phyloP scores from a whole-genome alignment of 92 coral and sea anemone genomes.

The Parazoanthus atlanticus region DNA sequence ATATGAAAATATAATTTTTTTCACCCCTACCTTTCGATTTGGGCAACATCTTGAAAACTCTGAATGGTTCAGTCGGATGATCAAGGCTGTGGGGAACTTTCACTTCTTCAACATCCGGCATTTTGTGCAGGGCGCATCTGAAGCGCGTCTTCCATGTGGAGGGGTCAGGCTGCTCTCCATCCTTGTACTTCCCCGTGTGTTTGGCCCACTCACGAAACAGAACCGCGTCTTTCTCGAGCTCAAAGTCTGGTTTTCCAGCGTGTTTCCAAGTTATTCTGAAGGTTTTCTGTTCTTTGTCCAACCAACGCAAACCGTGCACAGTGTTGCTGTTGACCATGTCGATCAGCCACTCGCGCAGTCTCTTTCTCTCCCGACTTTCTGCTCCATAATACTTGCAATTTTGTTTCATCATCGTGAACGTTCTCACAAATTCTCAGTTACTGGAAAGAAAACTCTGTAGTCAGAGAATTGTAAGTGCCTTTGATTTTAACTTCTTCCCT shows the following conservation, averaged over 20 bases:
- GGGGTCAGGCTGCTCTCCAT: constrained; percentile 93
- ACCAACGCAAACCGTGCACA: constrained; percentile 83
- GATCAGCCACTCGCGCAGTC: constrained; percentile 92
- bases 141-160: constrained; percentile 98
- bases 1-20: not conserved
- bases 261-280: constrained; percentile 96
- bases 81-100: constrained; percentile 84
- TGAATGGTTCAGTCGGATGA: constrained; percentile 79
- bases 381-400: constrained; percentile 3
- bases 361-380: constrained; percentile 64
- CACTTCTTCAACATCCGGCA: constrained; percentile 94
- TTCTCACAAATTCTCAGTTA: not conserved
- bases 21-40: constrained; percentile 49
- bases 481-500: not conserved
- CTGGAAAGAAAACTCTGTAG: constrained; percentile 15
- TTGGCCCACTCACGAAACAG: constrained; percentile 95
- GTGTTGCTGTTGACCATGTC: constrained; percentile 74
- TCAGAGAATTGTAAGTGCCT: not conserved
- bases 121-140: constrained; percentile 93
- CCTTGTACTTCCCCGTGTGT: constrained; percentile 91
- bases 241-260: constrained; percentile 98
- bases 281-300: constrained; percentile 64
- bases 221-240: constrained; percentile 88
- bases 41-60: constrained; percentile 84
- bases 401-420: constrained; percentile 21